Percentiles rank a stretch among this genome's conserved stretches.
These are phyloP conservation scores for Phasia obesa DNA, from an alignment of 2,888 invertebrate species.

Conservation along the genomic window DNA sequence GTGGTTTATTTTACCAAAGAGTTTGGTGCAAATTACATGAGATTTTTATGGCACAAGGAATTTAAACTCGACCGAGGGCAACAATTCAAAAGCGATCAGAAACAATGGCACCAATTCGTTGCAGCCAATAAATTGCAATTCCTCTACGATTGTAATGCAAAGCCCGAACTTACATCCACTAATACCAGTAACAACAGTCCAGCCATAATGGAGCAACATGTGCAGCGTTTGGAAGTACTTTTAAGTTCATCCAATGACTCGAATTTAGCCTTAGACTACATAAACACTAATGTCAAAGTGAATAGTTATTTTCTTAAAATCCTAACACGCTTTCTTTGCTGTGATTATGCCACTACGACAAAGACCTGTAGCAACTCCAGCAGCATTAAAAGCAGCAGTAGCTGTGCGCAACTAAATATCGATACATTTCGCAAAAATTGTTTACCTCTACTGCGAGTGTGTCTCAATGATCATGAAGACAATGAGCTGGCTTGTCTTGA, in stretches of 20 bases:
- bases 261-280: conserved; percentile 80
- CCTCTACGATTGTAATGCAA: conserved; percentile 73
- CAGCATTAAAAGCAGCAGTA: conserved; percentile 51
- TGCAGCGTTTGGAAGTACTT: conserved; percentile 77
- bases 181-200: conserved; percentile 27
- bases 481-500: conserved; percentile 78
- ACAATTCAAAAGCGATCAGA: conserved; percentile 74
- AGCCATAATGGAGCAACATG: conserved; percentile 73
- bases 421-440: conserved; percentile 76
- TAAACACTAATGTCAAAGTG: conserved; percentile 80
- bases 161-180: conserved; percentile 58
- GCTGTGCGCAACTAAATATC: conserved; percentile 66
- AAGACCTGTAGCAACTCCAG: conserved; percentile 60
- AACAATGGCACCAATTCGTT: conserved; percentile 76
- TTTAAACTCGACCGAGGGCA: conserved; percentile 77
- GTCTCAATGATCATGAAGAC: conserved; percentile 78
- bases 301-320: conserved; percentile 77
- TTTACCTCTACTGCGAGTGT: conserved; percentile 77
- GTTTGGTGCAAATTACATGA: conserved; percentile 78
- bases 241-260: conserved; percentile 74
- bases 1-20: conserved; percentile 78
- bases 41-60: conserved; percentile 77
- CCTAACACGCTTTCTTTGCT: conserved; percentile 79
- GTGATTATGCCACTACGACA: conserved; percentile 79
- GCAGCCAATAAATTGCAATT: conserved; percentile 76